Percentiles rank a stretch among this genome's conserved stretches.
Evolutionary conservation across 1,140 invertebrate species (phyloP).

Genomic region (Oedothorax gibbosus): DNA sequence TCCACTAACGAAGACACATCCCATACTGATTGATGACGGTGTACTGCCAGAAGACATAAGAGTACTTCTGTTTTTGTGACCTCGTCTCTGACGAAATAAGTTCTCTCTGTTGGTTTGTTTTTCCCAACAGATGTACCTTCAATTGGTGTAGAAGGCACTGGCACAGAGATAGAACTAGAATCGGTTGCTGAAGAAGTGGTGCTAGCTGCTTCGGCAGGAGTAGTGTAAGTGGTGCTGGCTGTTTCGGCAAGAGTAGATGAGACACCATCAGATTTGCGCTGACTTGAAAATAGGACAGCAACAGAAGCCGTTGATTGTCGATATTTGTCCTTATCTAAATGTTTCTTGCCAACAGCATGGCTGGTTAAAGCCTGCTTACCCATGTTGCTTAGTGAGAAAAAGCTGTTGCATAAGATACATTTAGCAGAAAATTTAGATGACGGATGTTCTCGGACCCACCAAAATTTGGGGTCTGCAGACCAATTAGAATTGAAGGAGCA

Average conservation of each 20-base stretch:
- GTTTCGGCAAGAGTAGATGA: no score
- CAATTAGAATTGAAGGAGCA: no score
- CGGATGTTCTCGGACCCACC: no score
- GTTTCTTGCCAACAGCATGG: not conserved
- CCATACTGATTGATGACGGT: no score
- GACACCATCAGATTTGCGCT: not conserved
- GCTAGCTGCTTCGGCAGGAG: not conserved
- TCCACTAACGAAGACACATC: no score
- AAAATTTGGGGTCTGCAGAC: no score
- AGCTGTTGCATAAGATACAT: no score
- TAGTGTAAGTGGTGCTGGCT: no score
- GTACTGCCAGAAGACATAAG: no score
- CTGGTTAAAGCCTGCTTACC: not conserved
- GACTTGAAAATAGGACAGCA: not conserved
- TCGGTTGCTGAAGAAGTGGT: not conserved
- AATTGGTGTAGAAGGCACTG: not conserved
- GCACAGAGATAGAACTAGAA: not conserved
- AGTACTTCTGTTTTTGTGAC: no score
- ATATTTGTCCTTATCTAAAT: not conserved
- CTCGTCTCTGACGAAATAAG: not conserved
- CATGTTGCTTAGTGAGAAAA: slow-evolving; percentile 6
- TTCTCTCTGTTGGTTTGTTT: not conserved
- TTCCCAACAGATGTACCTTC: not conserved
- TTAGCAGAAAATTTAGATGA: no score
- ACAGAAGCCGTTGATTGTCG: not conserved